Conservation (phyloP, 2,113 vertebrate genomes). For the Marcusenius ussheri region DNA sequence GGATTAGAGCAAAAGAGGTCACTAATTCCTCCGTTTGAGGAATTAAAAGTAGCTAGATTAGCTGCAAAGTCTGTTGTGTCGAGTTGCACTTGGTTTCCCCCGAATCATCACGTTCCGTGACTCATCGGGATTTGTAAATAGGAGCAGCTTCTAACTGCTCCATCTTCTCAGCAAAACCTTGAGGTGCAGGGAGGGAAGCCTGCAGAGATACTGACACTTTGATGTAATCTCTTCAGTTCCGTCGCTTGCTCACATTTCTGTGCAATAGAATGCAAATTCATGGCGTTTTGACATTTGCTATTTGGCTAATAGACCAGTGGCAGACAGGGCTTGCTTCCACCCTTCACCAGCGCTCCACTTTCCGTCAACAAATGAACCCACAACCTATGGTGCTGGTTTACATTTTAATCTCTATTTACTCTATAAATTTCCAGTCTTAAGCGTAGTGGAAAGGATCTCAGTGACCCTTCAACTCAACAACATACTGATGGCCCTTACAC, state of each 20-base stretch:
- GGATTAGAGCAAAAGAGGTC: neutral
- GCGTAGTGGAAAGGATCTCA: neutral
- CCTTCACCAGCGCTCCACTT: neutral
- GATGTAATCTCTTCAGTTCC: neutral
- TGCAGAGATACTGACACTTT: neutral
- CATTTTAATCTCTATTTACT: constrained; percentile 1
- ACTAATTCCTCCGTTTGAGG: neutral
- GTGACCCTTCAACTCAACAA: neutral
- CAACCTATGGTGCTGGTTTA: neutral
- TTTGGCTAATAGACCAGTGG: neutral
- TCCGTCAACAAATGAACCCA: neutral
- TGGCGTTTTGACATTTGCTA: neutral
- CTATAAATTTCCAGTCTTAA: neutral
- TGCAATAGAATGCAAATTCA: neutral
- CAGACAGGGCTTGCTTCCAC: neutral
- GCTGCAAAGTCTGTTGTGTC: neutral
- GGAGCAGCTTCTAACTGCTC: neutral
- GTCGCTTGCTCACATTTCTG: neutral
- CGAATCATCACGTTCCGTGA: neutral
- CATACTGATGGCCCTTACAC: neutral
- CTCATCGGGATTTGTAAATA: neutral
- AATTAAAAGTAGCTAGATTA: neutral
- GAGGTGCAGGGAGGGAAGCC: neutral
- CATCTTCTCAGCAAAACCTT: neutral
- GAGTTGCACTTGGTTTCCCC: neutral